Percentiles rank a stretch among this genome's conserved stretches.
phyloP scores from a whole-genome alignment of 2,797 vertebrate species.

The Morelia viridis region DNA sequence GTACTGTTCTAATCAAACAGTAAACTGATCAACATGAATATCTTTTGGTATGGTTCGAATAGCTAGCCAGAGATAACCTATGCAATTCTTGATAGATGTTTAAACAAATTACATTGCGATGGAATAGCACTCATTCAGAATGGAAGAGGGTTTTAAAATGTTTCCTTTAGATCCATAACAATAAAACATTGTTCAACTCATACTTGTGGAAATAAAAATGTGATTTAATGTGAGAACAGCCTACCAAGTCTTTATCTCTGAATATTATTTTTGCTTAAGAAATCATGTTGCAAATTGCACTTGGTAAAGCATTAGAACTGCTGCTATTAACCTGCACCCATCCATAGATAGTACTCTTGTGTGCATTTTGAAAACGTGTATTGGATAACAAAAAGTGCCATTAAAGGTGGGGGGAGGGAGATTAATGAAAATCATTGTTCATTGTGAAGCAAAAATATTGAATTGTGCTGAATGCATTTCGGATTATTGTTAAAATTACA shows the following conservation, averaged over 20 bases:
- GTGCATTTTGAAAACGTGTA: slow-evolving; percentile 51
- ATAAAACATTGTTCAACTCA: slow-evolving; percentile 54
- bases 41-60: slow-evolving; percentile 50
- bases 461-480: slow-evolving; percentile 25
- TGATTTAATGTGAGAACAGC: slow-evolving; percentile 58
- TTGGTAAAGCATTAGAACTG: slow-evolving; percentile 52
- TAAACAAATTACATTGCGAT: slow-evolving; percentile 65
- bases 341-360: slow-evolving; percentile 61
- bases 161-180: slow-evolving; percentile 63
- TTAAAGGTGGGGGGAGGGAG: slow-evolving; percentile 43
- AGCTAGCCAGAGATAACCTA: slow-evolving; percentile 59
- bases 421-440: slow-evolving; percentile 44
- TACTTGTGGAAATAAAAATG: slow-evolving; percentile 61
- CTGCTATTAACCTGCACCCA: slow-evolving; percentile 56
- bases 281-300: slow-evolving; percentile 56
- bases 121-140: slow-evolving; percentile 52
- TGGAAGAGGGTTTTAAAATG: slow-evolving; percentile 52
- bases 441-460: slow-evolving; percentile 54
- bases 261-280: slow-evolving; percentile 67
- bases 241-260: slow-evolving; percentile 48
- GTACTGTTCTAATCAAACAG: slow-evolving; percentile 48
- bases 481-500: slow-evolving; percentile 36
- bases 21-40: slow-evolving; percentile 53
- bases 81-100: slow-evolving; percentile 58
- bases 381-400: slow-evolving; percentile 44